Evolutionary conservation across 2,113 vertebrate species (phyloP), one percentile per base, ranked within the genome.

Genomic region (Regulus satrapa): DNA sequence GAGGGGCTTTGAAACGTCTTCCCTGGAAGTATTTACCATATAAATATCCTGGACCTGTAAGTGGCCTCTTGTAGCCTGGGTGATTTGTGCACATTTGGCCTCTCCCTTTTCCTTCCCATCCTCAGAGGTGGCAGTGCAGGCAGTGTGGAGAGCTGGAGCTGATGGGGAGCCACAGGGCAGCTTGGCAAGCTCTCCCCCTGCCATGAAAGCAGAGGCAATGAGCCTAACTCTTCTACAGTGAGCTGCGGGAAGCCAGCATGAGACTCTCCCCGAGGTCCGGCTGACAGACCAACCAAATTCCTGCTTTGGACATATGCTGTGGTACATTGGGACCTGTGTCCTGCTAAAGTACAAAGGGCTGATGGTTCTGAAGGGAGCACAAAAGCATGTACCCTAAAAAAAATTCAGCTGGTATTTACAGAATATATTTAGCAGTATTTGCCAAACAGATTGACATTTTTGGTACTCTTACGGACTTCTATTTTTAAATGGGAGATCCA

Each of bases 211-310:
- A 45, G 51, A 41, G 12, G 19, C 38, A 62, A n/a, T 11, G 21
- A 16, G 38, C 12, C 12, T 8, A 36, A 9, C 28, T n/a, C 4
- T 0, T 64, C 21, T 52, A 21, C 21, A 64, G 12, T 4, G 17
- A 24, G 24, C 21, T 2, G 0, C 1, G 3, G 5, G 45, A 69
- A 43, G 10, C 6, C 54, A n/a, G 23, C 16, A 1, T 10, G 38
- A 12, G 49, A 51, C 18, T 8, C 5, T 24, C 1, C 9, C 11
- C 5, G 2, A 28, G 28, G 14, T 36, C 21, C 45, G 69, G 21
- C 9, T 74, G 48, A 14, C 15, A 54, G 25, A 62, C 17, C 69
- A 29, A 40, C 8, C 2, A 1, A 74, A 12, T 52, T 17, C 25
- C 61, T 75, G 28, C 21, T 64, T 12, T 38, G 21, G 36, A 56